phyloP scores from a whole-genome alignment of 1,140 invertebrate species.

The Glossosoma conforme region DNA sequence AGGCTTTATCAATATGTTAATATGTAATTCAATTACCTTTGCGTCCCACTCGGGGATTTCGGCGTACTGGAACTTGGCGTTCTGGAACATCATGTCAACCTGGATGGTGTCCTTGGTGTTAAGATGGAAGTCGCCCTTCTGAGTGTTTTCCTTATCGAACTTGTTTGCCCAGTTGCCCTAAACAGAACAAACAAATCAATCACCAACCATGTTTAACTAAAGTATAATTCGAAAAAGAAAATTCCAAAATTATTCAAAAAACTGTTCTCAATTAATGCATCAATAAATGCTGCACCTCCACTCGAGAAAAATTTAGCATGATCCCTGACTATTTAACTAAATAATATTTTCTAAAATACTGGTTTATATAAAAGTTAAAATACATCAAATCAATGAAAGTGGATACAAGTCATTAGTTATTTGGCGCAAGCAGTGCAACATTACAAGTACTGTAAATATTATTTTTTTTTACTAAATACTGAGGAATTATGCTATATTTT shows the following conservation, averaged over 20 bases:
- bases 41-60: constrained; percentile 25
- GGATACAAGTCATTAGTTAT: no score
- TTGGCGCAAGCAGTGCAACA: no score
- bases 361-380: not conserved
- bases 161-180: constrained; percentile 24
- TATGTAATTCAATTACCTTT: no score
- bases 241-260: not conserved
- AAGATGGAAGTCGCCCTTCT: constrained; percentile 21
- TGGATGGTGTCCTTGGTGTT: constrained; percentile 14
- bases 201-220: not conserved
- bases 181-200: constrained; percentile 5
- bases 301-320: not conserved
- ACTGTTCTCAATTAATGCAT: not conserved
- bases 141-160: constrained; percentile 12
- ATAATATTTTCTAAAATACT: not conserved
- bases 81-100: constrained; percentile 29
- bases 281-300: not conserved
- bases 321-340: not conserved
- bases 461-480: no score
- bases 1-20: no score
- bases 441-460: no score
- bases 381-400: no score
- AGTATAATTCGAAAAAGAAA: not conserved
- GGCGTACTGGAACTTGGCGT: constrained; percentile 19
- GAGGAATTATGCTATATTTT: no score